A percentile compares a stretch with the other conserved stretches of the same genome.
Conservation (phyloP, 2,113 vertebrate species). For the Trogon surrucura region DNA sequence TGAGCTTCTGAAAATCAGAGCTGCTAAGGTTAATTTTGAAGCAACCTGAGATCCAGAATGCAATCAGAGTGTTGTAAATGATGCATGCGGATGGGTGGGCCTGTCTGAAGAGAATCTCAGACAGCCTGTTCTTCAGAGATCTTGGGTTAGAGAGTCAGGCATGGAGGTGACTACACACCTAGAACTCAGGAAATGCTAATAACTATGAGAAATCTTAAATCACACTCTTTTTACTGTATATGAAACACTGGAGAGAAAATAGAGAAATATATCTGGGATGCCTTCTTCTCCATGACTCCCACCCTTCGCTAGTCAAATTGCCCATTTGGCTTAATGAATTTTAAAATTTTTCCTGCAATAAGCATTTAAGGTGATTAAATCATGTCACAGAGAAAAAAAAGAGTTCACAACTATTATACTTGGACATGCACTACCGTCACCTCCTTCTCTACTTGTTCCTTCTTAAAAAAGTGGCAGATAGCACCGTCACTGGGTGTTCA, state of each 20-base stretch:
- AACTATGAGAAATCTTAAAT: not conserved
- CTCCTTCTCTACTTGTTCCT: not conserved
- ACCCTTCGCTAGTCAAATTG: not conserved
- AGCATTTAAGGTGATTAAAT: not conserved
- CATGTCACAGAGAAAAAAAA: not conserved
- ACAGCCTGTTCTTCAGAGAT: not conserved
- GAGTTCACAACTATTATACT: not conserved
- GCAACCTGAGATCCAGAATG: not conserved
- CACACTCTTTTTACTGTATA: not conserved
- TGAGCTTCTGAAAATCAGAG: not conserved
- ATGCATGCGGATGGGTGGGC: not conserved
- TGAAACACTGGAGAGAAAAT: not conserved
- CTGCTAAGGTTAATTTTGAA: not conserved
- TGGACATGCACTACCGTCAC: not conserved
- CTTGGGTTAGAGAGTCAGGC: not conserved
- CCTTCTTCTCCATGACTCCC: not conserved
- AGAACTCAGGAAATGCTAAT: not conserved
- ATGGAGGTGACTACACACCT: not conserved
- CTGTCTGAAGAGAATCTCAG: not conserved
- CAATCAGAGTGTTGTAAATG: not conserved
- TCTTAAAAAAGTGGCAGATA: not conserved
- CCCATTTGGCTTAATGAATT: not conserved
- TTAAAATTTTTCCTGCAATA: not conserved
- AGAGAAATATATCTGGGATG: not conserved
- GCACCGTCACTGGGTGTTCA: rapidly evolving